phyloP scores from a whole-genome alignment of 2,888 invertebrate species.

The Timandra comae region DNA sequence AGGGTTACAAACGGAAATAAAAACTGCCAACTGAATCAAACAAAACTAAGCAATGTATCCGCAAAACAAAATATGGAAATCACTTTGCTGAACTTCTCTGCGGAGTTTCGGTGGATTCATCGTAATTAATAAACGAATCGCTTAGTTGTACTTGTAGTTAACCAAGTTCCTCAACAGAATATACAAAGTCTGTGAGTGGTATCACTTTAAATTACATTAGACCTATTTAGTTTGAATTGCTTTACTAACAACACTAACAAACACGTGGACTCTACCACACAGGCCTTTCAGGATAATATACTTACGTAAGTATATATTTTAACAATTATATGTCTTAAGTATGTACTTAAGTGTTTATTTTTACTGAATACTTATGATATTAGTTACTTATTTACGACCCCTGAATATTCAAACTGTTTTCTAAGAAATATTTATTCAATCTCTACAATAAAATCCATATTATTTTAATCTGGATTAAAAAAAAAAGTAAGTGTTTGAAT shows the following conservation, averaged over 20 bases:
- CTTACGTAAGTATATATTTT: no score
- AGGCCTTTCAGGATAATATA: no score
- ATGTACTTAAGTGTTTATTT: no score
- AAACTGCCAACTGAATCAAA: constrained; percentile 14
- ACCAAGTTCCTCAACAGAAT: constrained; percentile 21
- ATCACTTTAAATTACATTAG: constrained; percentile 20
- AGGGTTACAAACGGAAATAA: constrained; percentile 15
- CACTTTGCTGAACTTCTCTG: constrained; percentile 12
- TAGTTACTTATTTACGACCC: no score
- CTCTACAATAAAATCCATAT: no score
- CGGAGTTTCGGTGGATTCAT: constrained; percentile 15
- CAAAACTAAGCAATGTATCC: constrained; percentile 14
- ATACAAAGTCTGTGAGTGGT: constrained; percentile 22
- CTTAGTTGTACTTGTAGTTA: constrained; percentile 24
- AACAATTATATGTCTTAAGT: no score
- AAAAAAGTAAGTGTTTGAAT: no score
- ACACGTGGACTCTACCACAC: no score
- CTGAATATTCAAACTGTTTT: no score
- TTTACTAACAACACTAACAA: constrained; percentile 8
- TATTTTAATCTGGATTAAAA: no score
- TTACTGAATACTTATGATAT: no score
- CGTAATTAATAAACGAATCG: constrained; percentile 25
- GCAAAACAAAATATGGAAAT: constrained; percentile 22
- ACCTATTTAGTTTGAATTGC: constrained; percentile 18
- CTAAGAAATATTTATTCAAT: no score